These are phyloP conservation scores for Oxycera nigricornis DNA, from an alignment of 2,888 invertebrate species.

Conservation along the genomic window DNA sequence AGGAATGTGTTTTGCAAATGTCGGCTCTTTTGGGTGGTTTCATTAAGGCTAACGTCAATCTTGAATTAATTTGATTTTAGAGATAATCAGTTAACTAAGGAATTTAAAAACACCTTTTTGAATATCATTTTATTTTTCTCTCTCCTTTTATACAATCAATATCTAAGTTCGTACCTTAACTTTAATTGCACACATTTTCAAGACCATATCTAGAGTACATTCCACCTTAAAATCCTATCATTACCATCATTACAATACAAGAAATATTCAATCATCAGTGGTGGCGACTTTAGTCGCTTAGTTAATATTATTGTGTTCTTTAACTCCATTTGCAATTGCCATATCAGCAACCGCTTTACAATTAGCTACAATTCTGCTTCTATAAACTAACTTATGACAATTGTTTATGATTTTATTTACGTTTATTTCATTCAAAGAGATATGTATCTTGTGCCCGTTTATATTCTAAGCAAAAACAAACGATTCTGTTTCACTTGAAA, in stretches of 20 bases:
- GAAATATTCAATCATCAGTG: conserved; percentile 10
- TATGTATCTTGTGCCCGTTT: conserved; percentile 45
- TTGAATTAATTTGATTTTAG: neutral
- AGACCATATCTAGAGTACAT: neutral
- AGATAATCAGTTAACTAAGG: too few relatives aligned
- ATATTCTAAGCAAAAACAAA: neutral
- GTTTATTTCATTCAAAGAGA: conserved; percentile 37
- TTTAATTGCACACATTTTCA: conserved; percentile 12
- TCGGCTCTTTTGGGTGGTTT: too few relatives aligned
- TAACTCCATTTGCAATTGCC: neutral
- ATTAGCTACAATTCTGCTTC: conserved; percentile 1
- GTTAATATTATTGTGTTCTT: neutral
- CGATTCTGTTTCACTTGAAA: neutral
- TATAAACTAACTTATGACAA: conserved; percentile 25
- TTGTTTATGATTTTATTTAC: conserved; percentile 17
- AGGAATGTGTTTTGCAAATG: too few relatives aligned
- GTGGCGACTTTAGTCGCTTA: neutral
- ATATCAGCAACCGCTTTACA: neutral
- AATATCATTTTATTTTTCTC: conserved; percentile 6
- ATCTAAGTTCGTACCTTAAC: conserved; percentile 24
- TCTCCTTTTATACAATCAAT: conserved; percentile 19
- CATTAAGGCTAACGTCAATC: too few relatives aligned
- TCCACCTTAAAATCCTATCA: neutral
- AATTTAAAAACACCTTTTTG: neutral
- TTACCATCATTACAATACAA: conserved; percentile 4